These are phyloP conservation scores for Eudasyphora cyanicolor DNA, from an alignment of 2,888 invertebrate genomes.

Conservation along the genomic window DNA sequence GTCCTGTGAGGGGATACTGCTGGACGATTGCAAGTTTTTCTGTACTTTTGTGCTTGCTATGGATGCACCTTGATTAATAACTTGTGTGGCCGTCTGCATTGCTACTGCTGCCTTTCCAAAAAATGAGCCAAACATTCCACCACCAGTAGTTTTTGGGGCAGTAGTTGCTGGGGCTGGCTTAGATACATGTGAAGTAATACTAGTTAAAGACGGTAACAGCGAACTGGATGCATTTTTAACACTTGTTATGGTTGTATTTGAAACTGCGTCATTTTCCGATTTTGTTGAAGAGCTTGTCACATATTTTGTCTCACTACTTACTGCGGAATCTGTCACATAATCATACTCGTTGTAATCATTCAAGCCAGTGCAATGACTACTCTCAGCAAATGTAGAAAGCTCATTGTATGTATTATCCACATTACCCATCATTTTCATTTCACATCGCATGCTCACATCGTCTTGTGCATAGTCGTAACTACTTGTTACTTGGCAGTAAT, in stretches of 20 bases:
- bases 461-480: conserved; percentile 54
- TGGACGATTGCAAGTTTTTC: conserved; percentile 68
- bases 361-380: conserved; percentile 67
- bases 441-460: conserved; percentile 28
- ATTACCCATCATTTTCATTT: conserved; percentile 17
- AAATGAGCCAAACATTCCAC: conserved; percentile 76
- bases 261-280: conserved; percentile 26
- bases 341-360: conserved; percentile 72
- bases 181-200: conserved; percentile 65
- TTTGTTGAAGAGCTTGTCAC: conserved; percentile 41
- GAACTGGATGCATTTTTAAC: conserved; percentile 61
- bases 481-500: conserved; percentile 54
- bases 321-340: conserved; percentile 41
- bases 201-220: conserved; percentile 68
- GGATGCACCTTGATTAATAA: conserved; percentile 75
- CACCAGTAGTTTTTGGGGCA: conserved; percentile 36
- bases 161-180: conserved; percentile 54
- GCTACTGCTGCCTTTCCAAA: conserved; percentile 78
- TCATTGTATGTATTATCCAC: neutral
- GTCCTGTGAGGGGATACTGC: conserved; percentile 42
- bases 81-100: conserved; percentile 77
- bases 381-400: neutral
- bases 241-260: conserved; percentile 29
- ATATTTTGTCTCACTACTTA: neutral
- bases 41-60: conserved; percentile 72